A percentile compares a stretch with the other conserved stretches of the same genome.
phyloP scores from a whole-genome alignment of 2,888 invertebrate species.

The Helleia helle region DNA sequence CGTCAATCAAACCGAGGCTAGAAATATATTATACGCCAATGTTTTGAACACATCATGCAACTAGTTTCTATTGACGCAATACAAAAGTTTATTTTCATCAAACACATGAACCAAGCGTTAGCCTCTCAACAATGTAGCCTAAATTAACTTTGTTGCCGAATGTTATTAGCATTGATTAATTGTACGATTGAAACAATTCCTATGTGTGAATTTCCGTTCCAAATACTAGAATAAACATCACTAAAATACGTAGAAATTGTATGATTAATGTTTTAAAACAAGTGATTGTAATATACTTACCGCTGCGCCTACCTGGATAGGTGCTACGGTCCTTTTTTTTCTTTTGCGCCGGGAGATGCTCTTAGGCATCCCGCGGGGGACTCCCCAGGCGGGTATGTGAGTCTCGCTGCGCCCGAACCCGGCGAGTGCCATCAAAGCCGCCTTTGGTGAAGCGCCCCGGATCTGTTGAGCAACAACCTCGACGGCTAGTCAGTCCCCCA shows the following conservation, averaged over 20 bases:
- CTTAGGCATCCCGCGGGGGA: too few species aligned
- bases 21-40: not conserved
- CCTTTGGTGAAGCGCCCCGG: too few species aligned
- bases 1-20: not conserved
- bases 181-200: not conserved
- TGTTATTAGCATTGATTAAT: conserved; percentile 1
- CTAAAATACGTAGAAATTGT: not conserved
- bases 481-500: too few species aligned
- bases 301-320: too few species aligned
- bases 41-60: not conserved
- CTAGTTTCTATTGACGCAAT: conserved; percentile 4
- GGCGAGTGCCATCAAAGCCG: too few species aligned
- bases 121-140: conserved; percentile 4
- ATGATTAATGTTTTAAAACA: not conserved
- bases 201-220: not conserved
- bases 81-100: conserved; percentile 3
- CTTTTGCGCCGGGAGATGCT: too few species aligned
- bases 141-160: conserved; percentile 5
- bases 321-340: too few species aligned
- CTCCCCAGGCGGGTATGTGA: too few species aligned
- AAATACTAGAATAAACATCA: not conserved
- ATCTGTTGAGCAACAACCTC: too few species aligned
- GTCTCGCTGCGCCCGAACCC: too few species aligned
- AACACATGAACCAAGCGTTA: not conserved
- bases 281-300: too few species aligned